Evolutionary conservation across 2,797 vertebrate genomes (phyloP), one percentile per base, ranked within the genome.

Genomic region (Betta splendens): DNA sequence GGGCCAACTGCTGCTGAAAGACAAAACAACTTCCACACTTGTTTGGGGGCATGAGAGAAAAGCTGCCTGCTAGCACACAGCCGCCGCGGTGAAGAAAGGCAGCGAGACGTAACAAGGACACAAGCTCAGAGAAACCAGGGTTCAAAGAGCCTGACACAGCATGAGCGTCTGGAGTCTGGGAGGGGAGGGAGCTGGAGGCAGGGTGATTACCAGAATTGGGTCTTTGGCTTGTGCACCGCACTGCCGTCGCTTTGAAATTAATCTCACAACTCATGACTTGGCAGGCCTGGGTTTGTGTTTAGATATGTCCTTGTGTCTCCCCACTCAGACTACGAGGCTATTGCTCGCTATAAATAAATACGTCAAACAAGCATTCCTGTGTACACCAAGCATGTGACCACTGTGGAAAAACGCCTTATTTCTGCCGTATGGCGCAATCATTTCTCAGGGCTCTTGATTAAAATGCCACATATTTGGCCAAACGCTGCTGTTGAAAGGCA

Each of bases 191-290:
- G 64, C 53, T 35, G 53, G 70, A 75, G 75, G 79, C 23, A 70
- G 85, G 85, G 83, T 83, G 88, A 90, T 91, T 90, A 89, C 87
- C 86, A 89, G 89, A 91, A 91, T 89, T 83, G 89, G 85, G 87
- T 89, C 87, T 87, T 89, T 90, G 89, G 89, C 89, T 91, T 89
- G 86, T 89, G 89, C 75, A 66, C 85, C 80, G 83, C 83, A 76
- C 73, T 87, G 85, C 85, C 67, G 58, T 86, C 81, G 87, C 89
- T 92, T 91, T 91, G 89, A 92, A 92, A 91, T 90, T 79, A 92
- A 93, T 92, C 91, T 90, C 71, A 72, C 89, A 90, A 90, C 91
- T 86, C 91, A 91, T 91, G 91, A 92, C 92, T 91, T 92, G 92
- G 89, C 91, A 91, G 88, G 83, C 80, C 70, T 77, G 46, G 66